Percentiles rank a stretch among this genome's conserved stretches.
Conservation (phyloP, 2,797 vertebrate species). For the Psittacula derbiana region DNA sequence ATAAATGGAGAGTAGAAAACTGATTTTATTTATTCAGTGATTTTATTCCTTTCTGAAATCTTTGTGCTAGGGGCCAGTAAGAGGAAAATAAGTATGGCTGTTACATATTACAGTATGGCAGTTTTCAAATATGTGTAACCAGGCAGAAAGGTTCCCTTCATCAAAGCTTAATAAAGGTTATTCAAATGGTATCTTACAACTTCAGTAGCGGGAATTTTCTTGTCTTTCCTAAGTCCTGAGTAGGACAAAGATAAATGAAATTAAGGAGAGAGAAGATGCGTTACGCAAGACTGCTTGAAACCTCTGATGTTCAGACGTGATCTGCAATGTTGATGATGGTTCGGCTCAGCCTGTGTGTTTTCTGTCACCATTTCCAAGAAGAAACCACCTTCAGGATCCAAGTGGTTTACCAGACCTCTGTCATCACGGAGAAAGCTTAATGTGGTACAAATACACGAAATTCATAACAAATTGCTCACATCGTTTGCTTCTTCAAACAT, state of each 20-base stretch:
- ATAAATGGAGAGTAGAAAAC: not conserved
- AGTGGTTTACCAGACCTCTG: not conserved
- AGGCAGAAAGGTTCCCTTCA: not conserved
- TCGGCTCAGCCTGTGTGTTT: not conserved
- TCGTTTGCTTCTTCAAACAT: not conserved
- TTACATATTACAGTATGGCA: not conserved
- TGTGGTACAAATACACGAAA: not conserved
- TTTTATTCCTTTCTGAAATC: not conserved
- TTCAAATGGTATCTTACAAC: not conserved
- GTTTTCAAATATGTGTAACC: not conserved
- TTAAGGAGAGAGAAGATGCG: not conserved
- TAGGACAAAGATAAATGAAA: not conserved
- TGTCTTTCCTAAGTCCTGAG: not conserved
- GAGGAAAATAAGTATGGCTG: not conserved
- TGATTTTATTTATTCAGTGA: not conserved
- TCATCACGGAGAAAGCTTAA: not conserved
- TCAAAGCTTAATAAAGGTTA: not conserved
- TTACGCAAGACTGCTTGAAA: not conserved
- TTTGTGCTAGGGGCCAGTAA: not conserved
- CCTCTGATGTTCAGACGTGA: not conserved
- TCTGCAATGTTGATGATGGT: not conserved
- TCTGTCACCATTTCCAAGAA: not conserved
- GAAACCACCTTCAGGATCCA: not conserved
- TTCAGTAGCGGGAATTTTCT: not conserved
- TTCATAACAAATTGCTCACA: not conserved